Evolutionary conservation across 2,888 invertebrate genomes (phyloP).

Genomic region (Erebia ligea): DNA sequence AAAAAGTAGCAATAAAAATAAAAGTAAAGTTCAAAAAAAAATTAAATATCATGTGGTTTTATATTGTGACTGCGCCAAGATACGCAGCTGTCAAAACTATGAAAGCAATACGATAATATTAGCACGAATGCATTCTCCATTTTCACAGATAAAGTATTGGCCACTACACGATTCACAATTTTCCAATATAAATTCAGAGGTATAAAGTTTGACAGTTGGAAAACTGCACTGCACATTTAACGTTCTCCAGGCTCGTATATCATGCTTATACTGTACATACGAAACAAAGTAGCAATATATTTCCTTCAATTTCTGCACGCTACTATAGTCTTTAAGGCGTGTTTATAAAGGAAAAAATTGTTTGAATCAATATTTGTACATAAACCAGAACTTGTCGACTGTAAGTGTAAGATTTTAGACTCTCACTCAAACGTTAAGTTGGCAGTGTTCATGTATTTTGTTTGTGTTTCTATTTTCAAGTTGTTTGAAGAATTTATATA

Average conservation of each 20-base stretch:
- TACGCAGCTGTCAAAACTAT: slow-evolving; percentile 36
- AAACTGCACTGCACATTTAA: slow-evolving; percentile 53
- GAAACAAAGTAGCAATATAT: slow-evolving; percentile 11
- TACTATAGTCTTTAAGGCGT: background rate
- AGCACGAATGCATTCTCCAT: slow-evolving; percentile 27
- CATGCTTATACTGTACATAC: slow-evolving; percentile 37
- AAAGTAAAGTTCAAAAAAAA: background rate
- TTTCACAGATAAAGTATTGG: slow-evolving; percentile 28
- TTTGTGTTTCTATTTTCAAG: slow-evolving; percentile 35
- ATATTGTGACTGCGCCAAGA: slow-evolving; percentile 32
- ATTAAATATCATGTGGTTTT: slow-evolving; percentile 27
- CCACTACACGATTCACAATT: slow-evolving; percentile 36
- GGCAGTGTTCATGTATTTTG: slow-evolving; percentile 33
- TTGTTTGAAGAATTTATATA: slow-evolving; percentile 23
- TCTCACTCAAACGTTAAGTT: slow-evolving; percentile 32
- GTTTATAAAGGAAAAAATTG: background rate
- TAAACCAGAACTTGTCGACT: slow-evolving; percentile 5
- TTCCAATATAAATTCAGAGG: slow-evolving; percentile 41
- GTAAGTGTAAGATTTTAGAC: slow-evolving; percentile 29
- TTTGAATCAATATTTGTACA: background rate
- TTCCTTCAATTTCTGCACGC: background rate
- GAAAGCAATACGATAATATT: slow-evolving; percentile 28
- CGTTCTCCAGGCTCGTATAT: slow-evolving; percentile 38
- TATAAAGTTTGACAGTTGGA: slow-evolving; percentile 46
- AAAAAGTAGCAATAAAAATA: too few species aligned